These are phyloP conservation scores for Drosophila anomalata DNA, from an alignment of 2,888 invertebrate genomes.

Conservation along the genomic window DNA sequence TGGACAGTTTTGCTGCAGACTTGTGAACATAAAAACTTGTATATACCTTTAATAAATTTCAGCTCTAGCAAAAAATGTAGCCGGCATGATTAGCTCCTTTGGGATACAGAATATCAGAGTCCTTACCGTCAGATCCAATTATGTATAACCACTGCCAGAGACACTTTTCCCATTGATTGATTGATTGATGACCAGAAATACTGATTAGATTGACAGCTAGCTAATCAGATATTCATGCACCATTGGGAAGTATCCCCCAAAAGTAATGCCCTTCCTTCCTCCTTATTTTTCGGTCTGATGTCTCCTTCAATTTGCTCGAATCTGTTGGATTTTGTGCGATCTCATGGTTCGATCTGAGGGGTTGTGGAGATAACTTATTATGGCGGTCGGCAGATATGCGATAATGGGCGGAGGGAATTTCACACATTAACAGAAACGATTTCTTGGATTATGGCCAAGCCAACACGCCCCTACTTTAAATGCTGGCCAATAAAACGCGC, in stretches of 20 bases:
- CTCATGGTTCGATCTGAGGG: constrained; percentile 50
- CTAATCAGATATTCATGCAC: constrained; percentile 75
- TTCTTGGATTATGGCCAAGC: constrained; percentile 33
- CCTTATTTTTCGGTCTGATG: constrained; percentile 35
- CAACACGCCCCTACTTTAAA: constrained; percentile 58
- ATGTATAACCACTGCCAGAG: constrained; percentile 31
- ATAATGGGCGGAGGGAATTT: constrained; percentile 33
- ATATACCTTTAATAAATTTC: neutral
- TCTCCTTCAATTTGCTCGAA: constrained; percentile 68
- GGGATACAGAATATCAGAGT: neutral
- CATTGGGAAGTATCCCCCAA: constrained; percentile 52
- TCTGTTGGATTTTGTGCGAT: constrained; percentile 51
- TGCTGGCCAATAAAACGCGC: constrained; percentile 61
- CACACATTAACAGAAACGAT: constrained; percentile 49
- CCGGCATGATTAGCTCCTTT: neutral
- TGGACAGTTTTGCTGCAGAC: neutral
- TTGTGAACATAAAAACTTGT: neutral
- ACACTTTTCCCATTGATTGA: constrained; percentile 77
- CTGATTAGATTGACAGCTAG: constrained; percentile 54
- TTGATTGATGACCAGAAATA: constrained; percentile 73
- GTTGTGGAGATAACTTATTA: constrained; percentile 48
- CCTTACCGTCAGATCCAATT: constrained; percentile 55
- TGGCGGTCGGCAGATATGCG: constrained; percentile 19
- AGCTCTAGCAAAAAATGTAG: neutral
- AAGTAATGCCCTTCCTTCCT: neutral